phyloP scores from a whole-genome alignment of 2,113 vertebrate species.

The Uria aalge region DNA sequence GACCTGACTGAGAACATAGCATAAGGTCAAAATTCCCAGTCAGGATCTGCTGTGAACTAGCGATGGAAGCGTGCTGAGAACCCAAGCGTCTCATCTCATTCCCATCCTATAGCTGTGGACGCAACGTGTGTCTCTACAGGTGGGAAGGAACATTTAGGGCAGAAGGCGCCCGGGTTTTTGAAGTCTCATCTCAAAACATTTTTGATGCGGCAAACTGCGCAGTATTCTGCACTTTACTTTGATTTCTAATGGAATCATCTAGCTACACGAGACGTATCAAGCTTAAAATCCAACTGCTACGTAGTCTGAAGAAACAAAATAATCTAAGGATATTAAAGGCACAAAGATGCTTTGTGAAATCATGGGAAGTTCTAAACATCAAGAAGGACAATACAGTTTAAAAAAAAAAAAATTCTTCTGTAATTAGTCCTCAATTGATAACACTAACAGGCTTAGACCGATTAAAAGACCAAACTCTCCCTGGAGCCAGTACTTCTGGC shows the following conservation, averaged over 20 bases:
- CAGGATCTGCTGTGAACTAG: neutral
- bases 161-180: neutral
- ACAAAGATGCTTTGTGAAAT: neutral
- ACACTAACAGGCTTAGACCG: neutral
- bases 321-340: neutral
- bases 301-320: neutral
- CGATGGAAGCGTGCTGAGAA: neutral
- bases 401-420: neutral
- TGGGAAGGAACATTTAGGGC: neutral
- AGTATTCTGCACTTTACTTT: neutral
- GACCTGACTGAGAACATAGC: neutral
- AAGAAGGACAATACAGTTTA: neutral
- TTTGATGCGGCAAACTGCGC: neutral
- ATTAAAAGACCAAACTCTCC: neutral
- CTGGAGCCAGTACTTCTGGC: slow-evolving; percentile 8
- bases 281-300: neutral
- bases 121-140: neutral
- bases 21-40: neutral
- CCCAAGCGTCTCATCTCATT: neutral
- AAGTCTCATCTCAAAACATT: neutral
- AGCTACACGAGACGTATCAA: neutral
- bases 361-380: neutral
- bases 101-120: neutral
- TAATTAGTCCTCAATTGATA: neutral
- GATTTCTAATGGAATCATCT: neutral